Percentiles rank a stretch among this genome's conserved stretches.
phyloP scores from a whole-genome alignment of 2,888 invertebrate species.

The Ernsta delagoae region DNA sequence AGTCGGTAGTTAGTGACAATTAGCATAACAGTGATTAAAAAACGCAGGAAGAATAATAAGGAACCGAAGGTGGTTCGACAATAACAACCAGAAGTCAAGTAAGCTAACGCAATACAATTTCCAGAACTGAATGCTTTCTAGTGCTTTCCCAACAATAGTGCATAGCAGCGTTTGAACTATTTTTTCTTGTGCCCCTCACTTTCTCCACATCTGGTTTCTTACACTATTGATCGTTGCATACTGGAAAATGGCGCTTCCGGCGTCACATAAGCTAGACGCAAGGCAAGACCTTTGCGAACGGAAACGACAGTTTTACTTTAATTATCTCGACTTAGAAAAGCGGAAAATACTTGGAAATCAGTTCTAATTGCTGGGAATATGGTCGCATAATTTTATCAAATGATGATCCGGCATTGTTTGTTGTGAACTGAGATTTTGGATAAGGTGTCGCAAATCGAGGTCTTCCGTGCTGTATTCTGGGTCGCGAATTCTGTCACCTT shows the following conservation, averaged over 20 bases:
- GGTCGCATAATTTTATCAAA: constrained; percentile 18
- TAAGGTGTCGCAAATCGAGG: constrained; percentile 14
- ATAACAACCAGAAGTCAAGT: constrained; percentile 25
- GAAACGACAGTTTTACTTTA: constrained; percentile 57
- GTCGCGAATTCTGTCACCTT: constrained; percentile 22
- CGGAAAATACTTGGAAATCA: constrained; percentile 53
- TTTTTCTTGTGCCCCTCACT: constrained; percentile 43
- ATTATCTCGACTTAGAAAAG: constrained; percentile 55
- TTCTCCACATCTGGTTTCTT: constrained; percentile 52
- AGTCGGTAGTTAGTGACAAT: constrained; percentile 7
- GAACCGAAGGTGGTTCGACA: constrained; percentile 13
- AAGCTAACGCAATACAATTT: constrained; percentile 21
- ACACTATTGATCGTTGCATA: constrained; percentile 42
- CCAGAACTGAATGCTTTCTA: constrained; percentile 36
- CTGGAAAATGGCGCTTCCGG: constrained; percentile 59
- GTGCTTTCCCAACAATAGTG: constrained; percentile 36
- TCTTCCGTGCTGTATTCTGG: constrained; percentile 11
- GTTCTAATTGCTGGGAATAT: constrained; percentile 28
- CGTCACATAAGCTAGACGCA: constrained; percentile 36
- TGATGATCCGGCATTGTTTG: constrained; percentile 24
- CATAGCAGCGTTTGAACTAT: constrained; percentile 17
- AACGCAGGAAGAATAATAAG: constrained; percentile 24
- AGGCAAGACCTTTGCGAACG: constrained; percentile 56
- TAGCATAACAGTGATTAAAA: constrained; percentile 17
- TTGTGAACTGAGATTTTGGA: constrained; percentile 30